These are phyloP conservation scores for Irena cyanogastra DNA, from an alignment of 2,113 vertebrate genomes.

Conservation along the genomic window DNA sequence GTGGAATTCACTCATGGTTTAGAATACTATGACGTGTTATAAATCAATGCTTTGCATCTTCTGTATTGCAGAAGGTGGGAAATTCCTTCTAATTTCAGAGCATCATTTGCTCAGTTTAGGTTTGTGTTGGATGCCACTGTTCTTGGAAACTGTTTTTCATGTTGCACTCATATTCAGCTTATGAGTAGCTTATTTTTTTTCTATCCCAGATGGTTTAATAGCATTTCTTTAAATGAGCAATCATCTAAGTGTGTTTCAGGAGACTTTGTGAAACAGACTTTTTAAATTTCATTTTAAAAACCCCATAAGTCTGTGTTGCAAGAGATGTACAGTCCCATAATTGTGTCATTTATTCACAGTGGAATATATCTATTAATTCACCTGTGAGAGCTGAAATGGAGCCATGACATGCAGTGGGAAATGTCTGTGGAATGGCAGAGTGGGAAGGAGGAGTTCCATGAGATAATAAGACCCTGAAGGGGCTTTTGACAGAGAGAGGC, in stretches of 20 bases:
- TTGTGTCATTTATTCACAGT: neutral
- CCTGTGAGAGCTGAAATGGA: neutral
- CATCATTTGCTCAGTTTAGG: neutral
- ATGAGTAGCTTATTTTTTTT: neutral
- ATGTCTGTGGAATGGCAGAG: neutral
- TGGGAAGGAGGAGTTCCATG: neutral
- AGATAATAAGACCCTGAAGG: neutral
- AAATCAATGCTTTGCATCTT: neutral
- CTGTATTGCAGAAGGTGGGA: neutral
- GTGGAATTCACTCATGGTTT: neutral
- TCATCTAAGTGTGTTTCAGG: neutral
- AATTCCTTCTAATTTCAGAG: neutral
- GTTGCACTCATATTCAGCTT: neutral
- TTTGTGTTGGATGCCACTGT: neutral
- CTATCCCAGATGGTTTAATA: neutral
- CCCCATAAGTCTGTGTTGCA: rapidly evolving
- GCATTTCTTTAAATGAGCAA: neutral
- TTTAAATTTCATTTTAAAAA: neutral
- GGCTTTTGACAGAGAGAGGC: neutral
- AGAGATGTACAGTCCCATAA: neutral
- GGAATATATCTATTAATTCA: neutral
- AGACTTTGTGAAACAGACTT: neutral
- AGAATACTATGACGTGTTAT: neutral
- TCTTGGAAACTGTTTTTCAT: neutral
- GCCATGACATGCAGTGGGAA: neutral